Percentiles rank a stretch among this genome's conserved stretches.
Evolutionary conservation across 2,797 vertebrate species (phyloP).

Genomic region (Ispidina lecontei): DNA sequence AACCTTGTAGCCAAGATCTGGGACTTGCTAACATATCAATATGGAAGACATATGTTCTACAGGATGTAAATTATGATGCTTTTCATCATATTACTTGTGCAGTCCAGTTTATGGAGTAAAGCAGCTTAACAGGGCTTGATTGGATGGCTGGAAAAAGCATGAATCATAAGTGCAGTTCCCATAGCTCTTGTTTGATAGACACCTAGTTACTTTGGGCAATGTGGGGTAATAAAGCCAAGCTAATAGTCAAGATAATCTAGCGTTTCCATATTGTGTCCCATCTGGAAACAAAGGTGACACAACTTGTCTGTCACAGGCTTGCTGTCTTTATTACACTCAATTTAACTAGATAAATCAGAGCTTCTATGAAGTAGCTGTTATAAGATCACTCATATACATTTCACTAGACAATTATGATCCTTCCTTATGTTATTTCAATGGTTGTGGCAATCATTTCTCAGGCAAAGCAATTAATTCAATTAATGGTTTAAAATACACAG

Average conservation of each 20-base stretch:
- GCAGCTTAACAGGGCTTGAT: slow-evolving; percentile 11
- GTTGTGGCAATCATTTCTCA: background rate
- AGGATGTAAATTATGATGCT: slow-evolving; percentile 56
- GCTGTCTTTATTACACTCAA: slow-evolving; percentile 29
- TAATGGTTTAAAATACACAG: slow-evolving; percentile 4
- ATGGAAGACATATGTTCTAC: slow-evolving; percentile 71
- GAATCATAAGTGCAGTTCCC: slow-evolving; percentile 27
- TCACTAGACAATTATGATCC: slow-evolving; percentile 22
- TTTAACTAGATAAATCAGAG: slow-evolving; percentile 26
- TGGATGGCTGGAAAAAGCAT: slow-evolving; percentile 12
- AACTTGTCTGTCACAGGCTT: slow-evolving; percentile 3
- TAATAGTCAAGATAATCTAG: slow-evolving; percentile 20
- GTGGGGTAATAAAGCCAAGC: background rate
- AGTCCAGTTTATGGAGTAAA: slow-evolving; percentile 56
- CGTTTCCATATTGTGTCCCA: background rate
- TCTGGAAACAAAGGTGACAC: slow-evolving; percentile 50
- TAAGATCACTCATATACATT: slow-evolving; percentile 11
- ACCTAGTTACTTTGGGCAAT: background rate
- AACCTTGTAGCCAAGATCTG: slow-evolving; percentile 52
- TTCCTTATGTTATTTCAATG: background rate
- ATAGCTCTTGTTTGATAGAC: slow-evolving; percentile 8
- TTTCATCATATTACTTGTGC: slow-evolving; percentile 60
- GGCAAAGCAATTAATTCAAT: slow-evolving; percentile 28
- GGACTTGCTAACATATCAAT: slow-evolving; percentile 37
- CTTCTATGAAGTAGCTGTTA: slow-evolving; percentile 24